Conservation (phyloP, 2,113 vertebrate genomes). For the Elgaria multicarinata region DNA sequence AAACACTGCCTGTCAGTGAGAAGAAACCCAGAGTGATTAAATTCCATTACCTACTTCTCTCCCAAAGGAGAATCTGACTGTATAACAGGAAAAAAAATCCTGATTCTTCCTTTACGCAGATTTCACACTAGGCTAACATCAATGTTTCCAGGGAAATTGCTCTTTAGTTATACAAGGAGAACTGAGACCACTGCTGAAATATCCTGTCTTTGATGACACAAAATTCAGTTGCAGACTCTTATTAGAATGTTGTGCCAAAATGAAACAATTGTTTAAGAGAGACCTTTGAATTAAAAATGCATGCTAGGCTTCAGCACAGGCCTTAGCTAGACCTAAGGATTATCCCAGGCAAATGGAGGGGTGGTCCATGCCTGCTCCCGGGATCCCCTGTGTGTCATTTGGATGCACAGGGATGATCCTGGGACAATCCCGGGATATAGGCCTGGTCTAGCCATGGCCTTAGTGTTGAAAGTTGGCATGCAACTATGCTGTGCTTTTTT, state of each 20-base stretch:
- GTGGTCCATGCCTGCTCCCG: too few species aligned
- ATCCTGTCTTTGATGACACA: not conserved
- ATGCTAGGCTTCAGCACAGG: constrained; percentile 45
- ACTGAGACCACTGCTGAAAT: not conserved
- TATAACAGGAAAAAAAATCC: not conserved
- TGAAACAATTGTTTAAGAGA: constrained; percentile 37
- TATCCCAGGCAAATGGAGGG: too few species aligned
- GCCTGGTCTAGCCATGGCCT: too few species aligned
- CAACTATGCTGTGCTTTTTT: too few species aligned
- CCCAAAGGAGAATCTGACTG: not conserved
- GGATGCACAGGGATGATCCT: too few species aligned
- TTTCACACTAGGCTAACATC: not conserved
- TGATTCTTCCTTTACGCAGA: not conserved
- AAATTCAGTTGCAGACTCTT: not conserved
- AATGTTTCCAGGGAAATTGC: not conserved
- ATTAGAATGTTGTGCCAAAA: not conserved
- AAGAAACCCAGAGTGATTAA: not conserved
- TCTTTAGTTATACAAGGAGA: not conserved
- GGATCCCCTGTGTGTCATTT: too few species aligned
- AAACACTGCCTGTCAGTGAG: not conserved
- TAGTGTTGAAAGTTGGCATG: constrained; percentile 48
- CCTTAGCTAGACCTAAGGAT: too few species aligned
- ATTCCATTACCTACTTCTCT: not conserved
- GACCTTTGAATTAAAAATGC: constrained; percentile 17
- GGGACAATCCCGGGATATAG: too few species aligned